These are phyloP conservation scores for Coregonus suidteri DNA, from an alignment of 2,797 vertebrate genomes.

Conservation along the genomic window DNA sequence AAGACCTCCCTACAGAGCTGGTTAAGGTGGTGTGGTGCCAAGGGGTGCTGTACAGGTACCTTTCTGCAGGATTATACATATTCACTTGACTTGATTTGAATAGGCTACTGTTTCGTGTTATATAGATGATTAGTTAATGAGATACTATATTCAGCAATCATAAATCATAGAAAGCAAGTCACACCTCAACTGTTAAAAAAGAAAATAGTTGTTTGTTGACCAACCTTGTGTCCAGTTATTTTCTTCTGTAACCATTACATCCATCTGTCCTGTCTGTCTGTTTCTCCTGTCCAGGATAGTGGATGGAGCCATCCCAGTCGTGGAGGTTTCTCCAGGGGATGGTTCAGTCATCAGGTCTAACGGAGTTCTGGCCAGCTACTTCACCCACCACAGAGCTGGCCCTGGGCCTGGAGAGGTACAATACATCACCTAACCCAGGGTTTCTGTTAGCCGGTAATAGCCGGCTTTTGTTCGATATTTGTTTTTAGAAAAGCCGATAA, in stretches of 20 bases:
- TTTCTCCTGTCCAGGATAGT: constrained; percentile 73
- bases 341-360: constrained; percentile 87
- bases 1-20: constrained; percentile 68
- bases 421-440: too few species aligned
- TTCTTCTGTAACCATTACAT: background rate
- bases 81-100: background rate
- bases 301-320: constrained; percentile 65
- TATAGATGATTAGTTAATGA: too few species aligned
- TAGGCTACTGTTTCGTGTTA: too few species aligned
- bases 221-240: background rate
- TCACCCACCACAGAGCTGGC: constrained; percentile 69
- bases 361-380: constrained; percentile 78
- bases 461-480: too few species aligned
- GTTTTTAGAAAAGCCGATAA: too few species aligned
- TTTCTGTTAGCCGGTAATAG: too few species aligned
- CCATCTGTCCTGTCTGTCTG: background rate
- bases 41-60: constrained; percentile 84
- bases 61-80: background rate
- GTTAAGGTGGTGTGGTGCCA: constrained; percentile 84
- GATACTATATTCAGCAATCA: background rate
- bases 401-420: constrained; percentile 66
- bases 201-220: background rate
- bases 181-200: background rate
- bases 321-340: constrained; percentile 87
- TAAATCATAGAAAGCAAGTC: background rate